Evolutionary conservation across 1,140 invertebrate genomes (phyloP).

Genomic region (Hestina assimilis): DNA sequence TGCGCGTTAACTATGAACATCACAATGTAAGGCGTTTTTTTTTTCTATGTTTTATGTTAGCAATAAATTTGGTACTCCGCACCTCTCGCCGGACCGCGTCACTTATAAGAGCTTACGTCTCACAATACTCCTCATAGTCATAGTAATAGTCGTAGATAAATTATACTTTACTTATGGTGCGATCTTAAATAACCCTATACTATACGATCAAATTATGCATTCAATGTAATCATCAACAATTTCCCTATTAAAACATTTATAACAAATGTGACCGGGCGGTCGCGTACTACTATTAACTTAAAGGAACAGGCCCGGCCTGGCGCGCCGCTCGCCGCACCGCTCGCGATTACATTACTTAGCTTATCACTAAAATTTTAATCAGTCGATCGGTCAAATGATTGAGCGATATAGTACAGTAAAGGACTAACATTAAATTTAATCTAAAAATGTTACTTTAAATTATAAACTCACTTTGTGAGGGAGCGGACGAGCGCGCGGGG

Average conservation of each 20-base stretch:
- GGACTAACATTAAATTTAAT: slow-evolving; percentile 79
- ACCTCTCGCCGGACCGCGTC: slow-evolving; percentile 64
- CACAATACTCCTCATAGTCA: slow-evolving; percentile 59
- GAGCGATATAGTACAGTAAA: slow-evolving; percentile 78
- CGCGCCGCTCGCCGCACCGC: slow-evolving; percentile 32
- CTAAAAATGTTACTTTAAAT: slow-evolving; percentile 77
- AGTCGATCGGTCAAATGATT: slow-evolving; percentile 78
- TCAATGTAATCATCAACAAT: slow-evolving; percentile 70
- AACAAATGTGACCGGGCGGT: slow-evolving; percentile 45
- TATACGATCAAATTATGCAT: slow-evolving; percentile 75
- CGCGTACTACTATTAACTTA: slow-evolving; percentile 6
- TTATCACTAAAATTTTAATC: slow-evolving; percentile 78
- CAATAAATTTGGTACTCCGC: slow-evolving; percentile 62
- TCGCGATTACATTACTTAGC: slow-evolving; percentile 66
- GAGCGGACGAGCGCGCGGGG: slow-evolving; percentile 45
- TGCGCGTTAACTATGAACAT: slow-evolving; percentile 70
- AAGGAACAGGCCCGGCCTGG: not conserved
- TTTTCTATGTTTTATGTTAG: slow-evolving; percentile 66
- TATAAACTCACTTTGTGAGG: slow-evolving; percentile 69
- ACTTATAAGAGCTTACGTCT: slow-evolving; percentile 66
- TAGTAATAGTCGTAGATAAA: slow-evolving; percentile 68
- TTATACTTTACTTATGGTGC: slow-evolving; percentile 76
- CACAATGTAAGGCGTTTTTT: slow-evolving; percentile 68
- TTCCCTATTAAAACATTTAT: slow-evolving; percentile 69
- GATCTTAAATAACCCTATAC: slow-evolving; percentile 77